Conservation (phyloP, 2,888 invertebrate genomes). For the Dryobotodes eremita region DNA sequence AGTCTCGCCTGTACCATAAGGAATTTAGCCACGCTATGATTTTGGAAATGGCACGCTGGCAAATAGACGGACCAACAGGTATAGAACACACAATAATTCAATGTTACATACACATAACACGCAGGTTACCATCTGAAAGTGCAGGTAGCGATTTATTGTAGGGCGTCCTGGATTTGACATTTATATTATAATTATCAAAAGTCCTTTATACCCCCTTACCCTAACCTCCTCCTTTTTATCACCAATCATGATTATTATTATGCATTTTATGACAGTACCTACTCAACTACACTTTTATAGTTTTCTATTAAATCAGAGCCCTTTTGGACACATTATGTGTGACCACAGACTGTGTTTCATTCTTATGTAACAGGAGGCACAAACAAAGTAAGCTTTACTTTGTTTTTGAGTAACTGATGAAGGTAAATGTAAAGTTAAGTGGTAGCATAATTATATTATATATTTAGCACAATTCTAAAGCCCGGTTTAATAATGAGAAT, state of each 20-base stretch:
- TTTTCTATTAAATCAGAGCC: not conserved
- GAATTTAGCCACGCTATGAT: conserved; percentile 32
- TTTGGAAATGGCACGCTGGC: conserved; percentile 46
- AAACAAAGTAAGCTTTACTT: no score
- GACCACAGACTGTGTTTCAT: not conserved
- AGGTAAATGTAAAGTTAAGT: not conserved
- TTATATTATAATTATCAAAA: not conserved
- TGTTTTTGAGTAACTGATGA: not conserved
- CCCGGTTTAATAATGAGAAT: not conserved
- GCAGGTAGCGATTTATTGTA: not conserved
- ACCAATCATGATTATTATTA: no score
- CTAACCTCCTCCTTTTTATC: no score
- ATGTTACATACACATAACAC: not conserved
- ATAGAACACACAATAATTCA: not conserved
- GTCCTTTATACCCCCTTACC: no score
- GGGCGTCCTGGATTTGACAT: not conserved
- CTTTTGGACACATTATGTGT: not conserved
- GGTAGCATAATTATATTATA: not conserved
- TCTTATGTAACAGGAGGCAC: not conserved
- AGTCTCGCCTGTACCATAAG: not conserved
- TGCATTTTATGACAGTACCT: not conserved
- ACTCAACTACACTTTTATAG: not conserved
- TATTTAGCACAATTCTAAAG: not conserved
- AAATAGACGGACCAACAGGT: conserved; percentile 28
- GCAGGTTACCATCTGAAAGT: not conserved